Evolutionary conservation across 1,140 invertebrate species (phyloP).

Genomic region (Agrilus planipennis): DNA sequence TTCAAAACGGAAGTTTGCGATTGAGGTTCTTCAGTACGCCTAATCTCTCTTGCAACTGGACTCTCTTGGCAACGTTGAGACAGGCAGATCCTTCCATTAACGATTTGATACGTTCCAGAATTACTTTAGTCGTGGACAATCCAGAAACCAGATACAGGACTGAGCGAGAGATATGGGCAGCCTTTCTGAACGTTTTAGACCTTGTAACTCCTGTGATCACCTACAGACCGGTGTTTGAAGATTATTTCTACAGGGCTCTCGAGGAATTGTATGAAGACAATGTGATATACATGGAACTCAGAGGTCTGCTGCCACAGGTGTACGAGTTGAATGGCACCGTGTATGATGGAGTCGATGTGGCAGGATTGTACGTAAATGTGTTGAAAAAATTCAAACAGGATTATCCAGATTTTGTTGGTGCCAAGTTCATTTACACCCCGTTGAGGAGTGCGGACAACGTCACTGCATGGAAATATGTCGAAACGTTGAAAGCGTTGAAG

Average conservation of each 20-base stretch:
- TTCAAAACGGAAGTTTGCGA: conserved; percentile 55
- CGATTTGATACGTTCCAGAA: conserved; percentile 39
- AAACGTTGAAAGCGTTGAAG: conserved; percentile 29
- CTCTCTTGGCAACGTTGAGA: conserved; percentile 41
- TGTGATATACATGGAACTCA: conserved; percentile 66
- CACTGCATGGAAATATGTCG: conserved; percentile 32
- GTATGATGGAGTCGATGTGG: conserved; percentile 32
- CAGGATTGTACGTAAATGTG: conserved; percentile 37
- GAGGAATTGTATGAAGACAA: conserved; percentile 64
- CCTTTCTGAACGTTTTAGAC: conserved; percentile 50
- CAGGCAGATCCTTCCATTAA: conserved; percentile 41
- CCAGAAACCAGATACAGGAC: conserved; percentile 47
- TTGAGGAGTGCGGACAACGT: conserved; percentile 24
- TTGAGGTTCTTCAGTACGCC: conserved; percentile 53
- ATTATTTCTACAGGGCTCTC: conserved; percentile 58
- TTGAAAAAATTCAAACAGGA: conserved; percentile 36
- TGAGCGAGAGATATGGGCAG: conserved; percentile 53
- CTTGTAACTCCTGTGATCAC: conserved; percentile 48
- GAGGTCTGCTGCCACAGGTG: conserved; percentile 36
- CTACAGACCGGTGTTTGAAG: conserved; percentile 58
- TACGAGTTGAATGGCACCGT: conserved; percentile 39
- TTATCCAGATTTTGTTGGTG: conserved; percentile 49
- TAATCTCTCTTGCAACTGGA: conserved; percentile 40
- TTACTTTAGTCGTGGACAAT: conserved; percentile 49
- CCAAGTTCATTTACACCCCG: conserved; percentile 50